Conservation (phyloP, 2,888 invertebrate genomes). For the Agriotes lineatus region DNA sequence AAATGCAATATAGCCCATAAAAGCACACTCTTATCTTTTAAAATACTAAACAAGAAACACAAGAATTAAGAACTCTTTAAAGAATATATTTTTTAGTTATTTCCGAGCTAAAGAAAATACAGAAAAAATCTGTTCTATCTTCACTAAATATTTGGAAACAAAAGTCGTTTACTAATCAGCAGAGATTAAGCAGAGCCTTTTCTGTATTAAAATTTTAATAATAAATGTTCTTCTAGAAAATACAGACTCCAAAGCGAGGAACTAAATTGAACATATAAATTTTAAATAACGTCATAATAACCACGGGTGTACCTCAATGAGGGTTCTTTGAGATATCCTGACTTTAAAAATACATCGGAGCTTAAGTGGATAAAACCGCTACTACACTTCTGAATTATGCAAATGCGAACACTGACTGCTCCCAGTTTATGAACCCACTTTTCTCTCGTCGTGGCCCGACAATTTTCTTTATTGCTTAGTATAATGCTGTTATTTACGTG, state of each 20-base stretch:
- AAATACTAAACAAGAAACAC: no score
- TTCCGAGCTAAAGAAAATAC: no score
- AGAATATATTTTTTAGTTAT: no score
- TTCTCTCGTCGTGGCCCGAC: neutral
- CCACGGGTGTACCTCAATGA: neutral
- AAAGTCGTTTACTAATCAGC: no score
- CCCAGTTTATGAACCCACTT: slow-evolving; percentile 13
- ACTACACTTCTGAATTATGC: slow-evolving; percentile 15
- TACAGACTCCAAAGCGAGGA: neutral
- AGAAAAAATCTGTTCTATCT: no score
- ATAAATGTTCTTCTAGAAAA: neutral
- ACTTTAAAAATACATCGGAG: slow-evolving; percentile 15
- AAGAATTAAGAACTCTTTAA: no score
- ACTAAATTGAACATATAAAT: slow-evolving; percentile 7
- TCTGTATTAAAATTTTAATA: neutral
- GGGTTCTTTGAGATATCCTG: slow-evolving; percentile 6
- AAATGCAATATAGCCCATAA: no score
- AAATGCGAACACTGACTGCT: slow-evolving; percentile 7
- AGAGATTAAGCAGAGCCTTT: no score
- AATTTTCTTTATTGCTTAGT: slow-evolving; percentile 12
- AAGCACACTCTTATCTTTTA: no score
- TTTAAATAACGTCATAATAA: slow-evolving; percentile 5
- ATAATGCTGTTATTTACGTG: slow-evolving; percentile 3
- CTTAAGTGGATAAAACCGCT: slow-evolving; percentile 19
- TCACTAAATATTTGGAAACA: no score